Percentiles rank a stretch among this genome's conserved stretches.
These are phyloP conservation scores for Cuniculus paca DNA, from an alignment of 2,797 vertebrate genomes.

Conservation along the genomic window DNA sequence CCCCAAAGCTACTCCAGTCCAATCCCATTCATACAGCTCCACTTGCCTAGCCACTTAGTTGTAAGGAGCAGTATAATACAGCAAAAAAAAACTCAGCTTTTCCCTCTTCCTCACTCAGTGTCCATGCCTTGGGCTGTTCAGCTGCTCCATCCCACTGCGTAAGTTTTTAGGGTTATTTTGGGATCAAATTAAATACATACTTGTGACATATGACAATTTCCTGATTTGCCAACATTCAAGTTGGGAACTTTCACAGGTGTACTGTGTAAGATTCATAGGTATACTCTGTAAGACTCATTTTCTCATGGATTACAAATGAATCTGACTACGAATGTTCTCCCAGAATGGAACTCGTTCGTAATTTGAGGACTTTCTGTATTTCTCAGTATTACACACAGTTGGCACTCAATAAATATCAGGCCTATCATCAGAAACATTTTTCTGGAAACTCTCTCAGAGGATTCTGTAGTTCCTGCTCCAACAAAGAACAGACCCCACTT, in stretches of 20 bases:
- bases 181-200: constrained; percentile 1
- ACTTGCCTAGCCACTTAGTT: background rate
- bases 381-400: background rate
- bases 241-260: background rate
- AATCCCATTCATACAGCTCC: background rate
- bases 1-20: background rate
- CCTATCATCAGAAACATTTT: background rate
- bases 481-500: background rate
- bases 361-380: background rate
- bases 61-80: background rate
- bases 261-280: background rate
- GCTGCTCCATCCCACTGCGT: background rate
- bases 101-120: background rate
- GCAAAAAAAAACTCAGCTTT: background rate
- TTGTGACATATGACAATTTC: background rate
- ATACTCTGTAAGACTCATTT: background rate
- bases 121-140: background rate
- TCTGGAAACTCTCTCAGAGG: background rate
- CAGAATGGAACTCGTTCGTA: background rate
- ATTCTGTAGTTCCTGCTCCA: background rate
- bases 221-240: background rate
- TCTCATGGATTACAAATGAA: background rate
- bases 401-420: background rate
- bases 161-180: background rate
- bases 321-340: background rate